A percentile compares a stretch with the other conserved stretches of the same genome.
Evolutionary conservation across 2,888 invertebrate genomes (phyloP).

Genomic region (Calliopum simillimum): DNA sequence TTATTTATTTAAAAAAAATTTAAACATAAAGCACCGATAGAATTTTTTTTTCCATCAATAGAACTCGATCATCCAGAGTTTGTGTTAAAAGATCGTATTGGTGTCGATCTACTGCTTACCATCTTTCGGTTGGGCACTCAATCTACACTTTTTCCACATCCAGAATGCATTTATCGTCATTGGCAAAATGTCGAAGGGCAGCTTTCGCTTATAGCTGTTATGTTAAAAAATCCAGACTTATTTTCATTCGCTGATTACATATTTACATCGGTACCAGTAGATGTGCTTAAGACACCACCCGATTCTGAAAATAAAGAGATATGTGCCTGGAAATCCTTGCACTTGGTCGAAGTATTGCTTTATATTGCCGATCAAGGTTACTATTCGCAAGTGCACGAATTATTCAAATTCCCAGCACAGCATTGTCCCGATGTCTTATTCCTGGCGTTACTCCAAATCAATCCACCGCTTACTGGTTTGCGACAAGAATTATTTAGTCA

Average conservation of each 20-base stretch:
- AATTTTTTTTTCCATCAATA: slow-evolving; percentile 28
- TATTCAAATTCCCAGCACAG: slow-evolving; percentile 91
- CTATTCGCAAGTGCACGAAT: slow-evolving; percentile 81
- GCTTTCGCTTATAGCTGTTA: slow-evolving; percentile 86
- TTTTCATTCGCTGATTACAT: slow-evolving; percentile 95
- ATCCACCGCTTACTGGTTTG: slow-evolving; percentile 80
- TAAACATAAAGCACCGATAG: neutral
- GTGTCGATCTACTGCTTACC: slow-evolving; percentile 84
- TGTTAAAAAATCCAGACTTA: slow-evolving; percentile 91
- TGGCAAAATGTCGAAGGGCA: slow-evolving; percentile 96
- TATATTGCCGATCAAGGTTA: slow-evolving; percentile 89
- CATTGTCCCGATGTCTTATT: slow-evolving; percentile 95
- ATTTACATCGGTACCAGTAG: slow-evolving; percentile 86
- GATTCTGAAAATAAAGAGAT: slow-evolving; percentile 96
- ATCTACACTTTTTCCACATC: slow-evolving; percentile 81
- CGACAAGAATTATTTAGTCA: slow-evolving; percentile 89
- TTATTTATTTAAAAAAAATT: slow-evolving; percentile 43
- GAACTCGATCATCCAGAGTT: slow-evolving; percentile 90
- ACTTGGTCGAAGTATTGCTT: slow-evolving; percentile 89
- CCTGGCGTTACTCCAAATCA: slow-evolving; percentile 88
- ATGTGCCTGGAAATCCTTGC: slow-evolving; percentile 92
- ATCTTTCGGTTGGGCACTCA: slow-evolving; percentile 86
- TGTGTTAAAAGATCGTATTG: slow-evolving; percentile 86
- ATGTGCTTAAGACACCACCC: slow-evolving; percentile 92
- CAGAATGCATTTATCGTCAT: slow-evolving; percentile 88